Conservation (phyloP, 2,113 vertebrate species). For the Gallinago media region DNA sequence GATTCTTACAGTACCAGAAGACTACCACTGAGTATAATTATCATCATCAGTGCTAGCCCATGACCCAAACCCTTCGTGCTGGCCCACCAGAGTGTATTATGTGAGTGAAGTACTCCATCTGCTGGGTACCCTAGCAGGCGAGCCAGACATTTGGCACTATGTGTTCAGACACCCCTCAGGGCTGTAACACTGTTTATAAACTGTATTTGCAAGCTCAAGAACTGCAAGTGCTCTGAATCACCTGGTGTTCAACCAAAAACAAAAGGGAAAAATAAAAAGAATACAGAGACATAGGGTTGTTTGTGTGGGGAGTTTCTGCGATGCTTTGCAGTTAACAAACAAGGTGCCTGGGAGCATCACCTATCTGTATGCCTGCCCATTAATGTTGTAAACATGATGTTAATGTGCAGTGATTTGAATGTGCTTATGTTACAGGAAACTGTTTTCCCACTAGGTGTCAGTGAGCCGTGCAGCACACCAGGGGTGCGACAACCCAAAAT, state of each 20-base stretch:
- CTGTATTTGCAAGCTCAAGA: neutral
- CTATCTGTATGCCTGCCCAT: neutral
- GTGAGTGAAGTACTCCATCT: slow-evolving; percentile 63
- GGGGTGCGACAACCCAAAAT: neutral
- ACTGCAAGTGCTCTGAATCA: neutral
- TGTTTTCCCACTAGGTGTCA: neutral
- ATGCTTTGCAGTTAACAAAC: neutral
- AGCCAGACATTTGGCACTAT: neutral
- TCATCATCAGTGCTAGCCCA: neutral
- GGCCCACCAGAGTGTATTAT: fast-evolving
- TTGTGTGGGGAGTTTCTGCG: neutral
- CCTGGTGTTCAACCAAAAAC: neutral
- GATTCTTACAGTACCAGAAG: neutral
- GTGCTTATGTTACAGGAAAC: fast-evolving
- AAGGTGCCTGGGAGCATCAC: neutral
- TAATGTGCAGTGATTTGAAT: neutral
- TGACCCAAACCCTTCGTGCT: neutral
- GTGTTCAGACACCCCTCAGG: neutral
- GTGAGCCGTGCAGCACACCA: neutral
- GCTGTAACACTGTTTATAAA: neutral
- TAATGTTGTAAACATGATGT: fast-evolving
- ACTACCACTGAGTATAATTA: neutral
- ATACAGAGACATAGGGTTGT: neutral
- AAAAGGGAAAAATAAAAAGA: neutral
- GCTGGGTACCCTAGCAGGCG: neutral